Conservation (phyloP, 2,888 invertebrate genomes). For the Zhuqinia jingwanae region DNA sequence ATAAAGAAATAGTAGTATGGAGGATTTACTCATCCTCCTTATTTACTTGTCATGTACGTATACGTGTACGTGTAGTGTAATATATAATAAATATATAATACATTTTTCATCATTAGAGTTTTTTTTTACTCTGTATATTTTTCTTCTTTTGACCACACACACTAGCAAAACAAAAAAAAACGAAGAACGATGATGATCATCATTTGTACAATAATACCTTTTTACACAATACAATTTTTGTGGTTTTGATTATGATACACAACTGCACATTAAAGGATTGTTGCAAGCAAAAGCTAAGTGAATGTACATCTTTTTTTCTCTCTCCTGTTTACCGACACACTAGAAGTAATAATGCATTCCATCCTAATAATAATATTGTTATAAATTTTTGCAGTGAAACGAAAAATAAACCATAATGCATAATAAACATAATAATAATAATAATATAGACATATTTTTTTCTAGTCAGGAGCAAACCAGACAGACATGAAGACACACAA, state of each 20-base stretch:
- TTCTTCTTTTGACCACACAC: not conserved
- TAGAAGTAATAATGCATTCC: too few species aligned
- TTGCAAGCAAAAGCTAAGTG: slow-evolving; percentile 1
- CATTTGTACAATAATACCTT: slow-evolving; percentile 24
- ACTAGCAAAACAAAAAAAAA: too few species aligned
- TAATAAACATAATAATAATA: too few species aligned
- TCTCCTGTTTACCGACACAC: not conserved
- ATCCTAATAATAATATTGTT: too few species aligned
- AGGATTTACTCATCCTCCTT: slow-evolving; percentile 63
- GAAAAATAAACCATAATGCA: slow-evolving; percentile 16
- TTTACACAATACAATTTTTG: slow-evolving; percentile 3
- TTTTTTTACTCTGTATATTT: slow-evolving; percentile 34
- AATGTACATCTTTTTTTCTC: not conserved
- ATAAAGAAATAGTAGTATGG: slow-evolving; percentile 65
- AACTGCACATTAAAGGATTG: slow-evolving; percentile 47
- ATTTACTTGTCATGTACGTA: slow-evolving; percentile 46
- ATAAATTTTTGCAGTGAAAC: not conserved
- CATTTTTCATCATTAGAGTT: slow-evolving; percentile 54
- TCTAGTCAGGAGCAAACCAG: not conserved
- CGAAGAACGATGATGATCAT: not conserved
- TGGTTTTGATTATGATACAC: slow-evolving; percentile 39
- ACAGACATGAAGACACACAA: not conserved
- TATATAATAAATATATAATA: not conserved
- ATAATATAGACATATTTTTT: slow-evolving; percentile 28
- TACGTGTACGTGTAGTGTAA: too few species aligned